Conservation (phyloP, 2,113 vertebrate genomes). For the Anoplopoma fimbria region DNA sequence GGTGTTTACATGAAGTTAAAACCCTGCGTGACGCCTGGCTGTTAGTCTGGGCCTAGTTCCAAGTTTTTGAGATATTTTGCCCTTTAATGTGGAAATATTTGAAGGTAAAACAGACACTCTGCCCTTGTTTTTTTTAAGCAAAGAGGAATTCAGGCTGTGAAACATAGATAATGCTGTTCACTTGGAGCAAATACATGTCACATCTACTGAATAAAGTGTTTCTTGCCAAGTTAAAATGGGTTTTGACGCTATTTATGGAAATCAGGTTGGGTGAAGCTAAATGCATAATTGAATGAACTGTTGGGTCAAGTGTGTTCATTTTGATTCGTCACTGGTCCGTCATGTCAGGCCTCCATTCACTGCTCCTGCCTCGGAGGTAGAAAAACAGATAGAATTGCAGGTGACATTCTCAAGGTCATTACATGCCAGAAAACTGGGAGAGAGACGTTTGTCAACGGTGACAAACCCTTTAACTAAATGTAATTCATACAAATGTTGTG, state of each 20-base stretch:
- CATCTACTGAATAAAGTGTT: conserved; percentile 30
- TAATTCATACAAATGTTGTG: conserved; percentile 29
- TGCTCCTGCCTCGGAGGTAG: neutral
- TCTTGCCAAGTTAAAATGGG: neutral
- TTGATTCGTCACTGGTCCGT: conserved; percentile 21
- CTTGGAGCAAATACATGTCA: conserved; percentile 46
- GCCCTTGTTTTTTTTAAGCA: conserved; percentile 40
- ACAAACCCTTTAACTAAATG: conserved; percentile 16
- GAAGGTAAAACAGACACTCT: conserved; percentile 26
- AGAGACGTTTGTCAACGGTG: conserved; percentile 1
- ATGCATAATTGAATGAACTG: conserved; percentile 42
- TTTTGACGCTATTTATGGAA: conserved; percentile 42
- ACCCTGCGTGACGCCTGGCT: conserved; percentile 3
- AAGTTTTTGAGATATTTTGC: conserved; percentile 23
- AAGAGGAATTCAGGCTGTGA: conserved; percentile 46
- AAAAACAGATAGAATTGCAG: neutral
- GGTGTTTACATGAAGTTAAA: conserved; percentile 33
- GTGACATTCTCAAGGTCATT: conserved; percentile 49
- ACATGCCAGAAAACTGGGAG: conserved; percentile 7
- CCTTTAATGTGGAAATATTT: conserved; percentile 32
- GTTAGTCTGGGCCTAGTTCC: conserved; percentile 15
- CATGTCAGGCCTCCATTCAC: conserved; percentile 15
- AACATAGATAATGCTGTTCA: conserved; percentile 47
- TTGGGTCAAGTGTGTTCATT: conserved; percentile 43
- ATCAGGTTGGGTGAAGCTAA: neutral